A percentile compares a stretch with the other conserved stretches of the same genome.
Conservation (phyloP, 2,888 invertebrate species). For the Xylocampa areola region DNA sequence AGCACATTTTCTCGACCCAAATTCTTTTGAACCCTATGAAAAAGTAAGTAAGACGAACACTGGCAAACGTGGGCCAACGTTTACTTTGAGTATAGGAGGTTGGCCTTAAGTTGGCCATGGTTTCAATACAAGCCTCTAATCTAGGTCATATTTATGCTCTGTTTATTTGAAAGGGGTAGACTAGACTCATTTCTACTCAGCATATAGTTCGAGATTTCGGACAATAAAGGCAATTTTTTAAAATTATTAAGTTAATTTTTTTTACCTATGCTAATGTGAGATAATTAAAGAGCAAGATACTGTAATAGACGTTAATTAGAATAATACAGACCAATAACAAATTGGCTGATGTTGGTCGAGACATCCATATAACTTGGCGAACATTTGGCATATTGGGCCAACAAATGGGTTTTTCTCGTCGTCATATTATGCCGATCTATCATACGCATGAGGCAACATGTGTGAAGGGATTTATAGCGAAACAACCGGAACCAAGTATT, state of each 20-base stretch:
- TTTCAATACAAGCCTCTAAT: too few species aligned
- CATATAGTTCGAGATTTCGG: too few species aligned
- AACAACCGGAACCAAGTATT: slow-evolving; percentile 57
- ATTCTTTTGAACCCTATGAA: slow-evolving; percentile 27
- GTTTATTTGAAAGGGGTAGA: too few species aligned
- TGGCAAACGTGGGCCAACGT: slow-evolving; percentile 11
- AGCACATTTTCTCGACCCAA: slow-evolving; percentile 35
- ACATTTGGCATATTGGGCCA: slow-evolving; percentile 19
- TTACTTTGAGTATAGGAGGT: slow-evolving; percentile 13
- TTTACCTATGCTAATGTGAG: too few species aligned
- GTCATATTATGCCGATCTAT: slow-evolving; percentile 66
- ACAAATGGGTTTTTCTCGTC: slow-evolving; percentile 23
- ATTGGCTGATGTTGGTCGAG: background rate
- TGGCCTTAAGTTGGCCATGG: too few species aligned
- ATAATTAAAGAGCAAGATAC: too few species aligned
- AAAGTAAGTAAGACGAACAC: slow-evolving; percentile 16
- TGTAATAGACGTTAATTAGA: too few species aligned
- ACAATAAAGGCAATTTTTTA: too few species aligned
- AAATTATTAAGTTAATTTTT: too few species aligned
- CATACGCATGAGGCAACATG: slow-evolving; percentile 57
- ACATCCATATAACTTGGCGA: background rate
- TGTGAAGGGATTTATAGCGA: slow-evolving; percentile 64
- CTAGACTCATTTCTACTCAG: too few species aligned
- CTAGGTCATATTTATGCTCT: background rate
- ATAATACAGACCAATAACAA: too few species aligned